Conservation (phyloP, 2,888 invertebrate genomes). For the Hydraecia micacea region DNA sequence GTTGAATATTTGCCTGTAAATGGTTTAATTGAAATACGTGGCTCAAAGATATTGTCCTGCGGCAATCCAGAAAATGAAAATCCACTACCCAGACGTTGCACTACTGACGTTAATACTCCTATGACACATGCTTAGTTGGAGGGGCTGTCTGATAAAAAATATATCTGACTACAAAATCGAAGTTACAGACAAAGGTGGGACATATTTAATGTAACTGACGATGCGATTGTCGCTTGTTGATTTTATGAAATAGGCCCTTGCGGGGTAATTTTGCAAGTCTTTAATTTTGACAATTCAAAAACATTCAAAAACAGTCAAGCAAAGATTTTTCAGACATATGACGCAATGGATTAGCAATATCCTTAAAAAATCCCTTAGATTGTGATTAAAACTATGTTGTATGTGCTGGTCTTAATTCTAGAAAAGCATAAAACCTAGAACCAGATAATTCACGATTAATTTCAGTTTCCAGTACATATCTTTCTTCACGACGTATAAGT, state of each 20-base stretch:
- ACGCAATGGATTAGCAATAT: neutral
- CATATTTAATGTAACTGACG: neutral
- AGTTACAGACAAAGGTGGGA: neutral
- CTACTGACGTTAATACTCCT: neutral
- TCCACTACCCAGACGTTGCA: neutral
- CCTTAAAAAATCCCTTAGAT: neutral
- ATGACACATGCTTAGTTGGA: neutral
- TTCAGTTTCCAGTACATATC: slow-evolving; percentile 16
- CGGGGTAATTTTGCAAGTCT: neutral
- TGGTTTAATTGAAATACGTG: too few relatives aligned
- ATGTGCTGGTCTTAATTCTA: neutral
- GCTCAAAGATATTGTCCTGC: too few relatives aligned
- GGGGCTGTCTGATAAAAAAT: neutral
- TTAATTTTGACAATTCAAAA: neutral
- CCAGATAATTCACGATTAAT: neutral
- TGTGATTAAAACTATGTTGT: neutral
- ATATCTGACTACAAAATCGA: neutral
- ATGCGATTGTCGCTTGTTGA: neutral
- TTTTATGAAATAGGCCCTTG: neutral
- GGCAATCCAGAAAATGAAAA: neutral
- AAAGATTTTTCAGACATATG: neutral
- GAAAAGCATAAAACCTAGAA: slow-evolving; percentile 15
- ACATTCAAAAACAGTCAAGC: neutral
- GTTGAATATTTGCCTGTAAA: too few relatives aligned
- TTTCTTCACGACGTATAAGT: slow-evolving; percentile 23